Evolutionary conservation across 23 tunicate species (phyloP).

Genomic region (Diplosoma virens): DNA sequence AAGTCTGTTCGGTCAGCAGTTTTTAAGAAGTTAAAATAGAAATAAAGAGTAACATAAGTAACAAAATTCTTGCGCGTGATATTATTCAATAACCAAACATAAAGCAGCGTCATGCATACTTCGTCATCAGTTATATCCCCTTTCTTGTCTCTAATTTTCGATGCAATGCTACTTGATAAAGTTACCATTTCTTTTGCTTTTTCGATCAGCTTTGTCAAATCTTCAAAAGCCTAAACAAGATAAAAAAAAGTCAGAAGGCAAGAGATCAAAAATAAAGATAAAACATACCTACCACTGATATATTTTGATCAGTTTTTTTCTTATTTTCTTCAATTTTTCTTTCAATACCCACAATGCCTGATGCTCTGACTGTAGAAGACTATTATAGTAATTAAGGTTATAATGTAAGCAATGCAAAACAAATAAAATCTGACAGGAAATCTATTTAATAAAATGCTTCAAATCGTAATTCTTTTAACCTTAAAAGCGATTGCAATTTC

Average conservation of each 20-base stretch:
- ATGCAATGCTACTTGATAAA: constrained; percentile 53
- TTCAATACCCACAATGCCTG: constrained; percentile 84
- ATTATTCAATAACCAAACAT: neutral
- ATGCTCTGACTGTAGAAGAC: constrained; percentile 47
- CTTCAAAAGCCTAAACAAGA: constrained; percentile 78
- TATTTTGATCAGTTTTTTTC: constrained; percentile 48
- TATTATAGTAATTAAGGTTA: no score
- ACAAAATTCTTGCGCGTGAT: neutral
- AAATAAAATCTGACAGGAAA: no score
- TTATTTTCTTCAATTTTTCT: constrained; percentile 65
- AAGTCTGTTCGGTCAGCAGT: no score
- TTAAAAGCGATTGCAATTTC: no score
- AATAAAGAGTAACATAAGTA: no score
- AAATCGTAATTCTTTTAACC: no score
- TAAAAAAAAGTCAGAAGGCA: neutral
- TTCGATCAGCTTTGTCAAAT: constrained; percentile 75
- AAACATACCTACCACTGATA: constrained; percentile 47
- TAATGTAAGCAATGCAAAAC: no score
- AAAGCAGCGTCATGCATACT: neutral
- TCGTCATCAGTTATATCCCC: constrained; percentile 97
- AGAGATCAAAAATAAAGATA: neutral
- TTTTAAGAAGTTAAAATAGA: no score
- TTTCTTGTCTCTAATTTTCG: constrained; percentile 89
- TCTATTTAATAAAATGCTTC: no score
- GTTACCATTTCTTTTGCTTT: constrained; percentile 96